Evolutionary conservation across 1,140 invertebrate species (phyloP), one percentile per base, ranked within the genome.

Genomic region (Drosophila elegans): DNA sequence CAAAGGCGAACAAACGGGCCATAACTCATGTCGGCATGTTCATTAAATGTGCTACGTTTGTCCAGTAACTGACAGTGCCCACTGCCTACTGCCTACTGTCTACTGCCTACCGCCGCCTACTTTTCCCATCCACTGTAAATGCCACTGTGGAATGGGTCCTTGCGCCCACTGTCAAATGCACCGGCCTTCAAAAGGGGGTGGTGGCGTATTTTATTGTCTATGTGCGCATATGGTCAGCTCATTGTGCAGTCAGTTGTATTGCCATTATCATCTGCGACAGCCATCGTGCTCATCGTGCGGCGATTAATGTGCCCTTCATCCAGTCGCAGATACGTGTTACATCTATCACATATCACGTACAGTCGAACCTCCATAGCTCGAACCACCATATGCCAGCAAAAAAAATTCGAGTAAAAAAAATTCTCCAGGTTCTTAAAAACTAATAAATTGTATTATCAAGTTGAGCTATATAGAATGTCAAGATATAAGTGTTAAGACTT

Each of bases 11-110:
- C 52, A 69, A 56, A 57, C 67, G 73, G 68, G 57, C 67, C 68
- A 84, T 84, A 84, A 84, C 59, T 84, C 82, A 84, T 85, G 81
- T 84, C 80, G 84, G 61, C 80, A 69, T 84, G 80, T 83, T 83
- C 80, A 83, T 83, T 83, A 84, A 83, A 84, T 83, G 73, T 73
- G 71, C 69, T 64, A 56, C 74, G 66, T 81, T 69, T 76, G 61
- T 48, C 68, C 64, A 67, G 61, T 34, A 29, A 64, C 42, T 63
- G 63, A 16, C 63, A 46, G 27, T 39, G 36, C n/a, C 60, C 51
- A 67, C 63, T 67, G 42, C 42, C 25, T 48, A 12, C 44, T 7
- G 45, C 12, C 46, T 25, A 3, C 11, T n/a, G n/a, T n/a, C n/a
- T n/a, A 67, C 63, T 67, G 42, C 42, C 25, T 48, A 12, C 44